Conservation (phyloP, 1,140 invertebrate species). For the Pollicipes pollicipes region DNA sequence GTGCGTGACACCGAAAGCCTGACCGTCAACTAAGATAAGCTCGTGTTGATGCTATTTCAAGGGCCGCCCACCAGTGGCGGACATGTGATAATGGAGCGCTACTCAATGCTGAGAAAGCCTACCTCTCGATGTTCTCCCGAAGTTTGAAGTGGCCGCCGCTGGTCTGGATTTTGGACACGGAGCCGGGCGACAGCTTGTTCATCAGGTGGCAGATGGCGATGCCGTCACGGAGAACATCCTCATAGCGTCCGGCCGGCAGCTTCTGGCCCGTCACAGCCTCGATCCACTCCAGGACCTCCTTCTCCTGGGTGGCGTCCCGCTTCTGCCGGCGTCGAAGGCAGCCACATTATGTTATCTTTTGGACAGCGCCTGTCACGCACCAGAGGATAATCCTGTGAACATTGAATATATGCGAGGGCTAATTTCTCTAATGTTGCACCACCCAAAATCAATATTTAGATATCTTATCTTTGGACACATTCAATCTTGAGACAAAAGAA, state of each 20-base stretch:
- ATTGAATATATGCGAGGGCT: too few relatives aligned
- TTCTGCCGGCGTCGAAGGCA: too few relatives aligned
- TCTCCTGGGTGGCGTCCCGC: slow-evolving; percentile 78
- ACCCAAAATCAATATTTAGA: too few relatives aligned
- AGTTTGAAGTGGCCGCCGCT: slow-evolving; percentile 93
- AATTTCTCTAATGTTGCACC: too few relatives aligned
- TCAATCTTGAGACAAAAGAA: too few relatives aligned
- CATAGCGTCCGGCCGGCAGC: slow-evolving; percentile 60
- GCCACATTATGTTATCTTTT: slow-evolving; percentile 8
- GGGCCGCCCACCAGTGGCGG: background rate
- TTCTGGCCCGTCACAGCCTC: slow-evolving; percentile 68
- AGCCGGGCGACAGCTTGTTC: slow-evolving; percentile 85
- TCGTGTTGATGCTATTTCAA: too few relatives aligned
- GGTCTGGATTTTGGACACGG: slow-evolving; percentile 87
- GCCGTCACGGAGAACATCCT: slow-evolving; percentile 83
- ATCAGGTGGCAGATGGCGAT: slow-evolving; percentile 81
- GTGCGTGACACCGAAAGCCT: too few relatives aligned
- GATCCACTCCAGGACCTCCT: slow-evolving; percentile 81
- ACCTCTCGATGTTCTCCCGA: slow-evolving; percentile 94
- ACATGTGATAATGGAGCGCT: too few relatives aligned
- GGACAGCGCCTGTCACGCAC: too few relatives aligned
- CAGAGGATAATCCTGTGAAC: too few relatives aligned
- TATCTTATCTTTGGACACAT: too few relatives aligned
- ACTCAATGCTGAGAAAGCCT: slow-evolving; percentile 3
- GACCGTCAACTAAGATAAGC: too few relatives aligned